These are phyloP conservation scores for Trogon melanurus DNA, from an alignment of 2,113 vertebrate genomes.

Conservation along the genomic window DNA sequence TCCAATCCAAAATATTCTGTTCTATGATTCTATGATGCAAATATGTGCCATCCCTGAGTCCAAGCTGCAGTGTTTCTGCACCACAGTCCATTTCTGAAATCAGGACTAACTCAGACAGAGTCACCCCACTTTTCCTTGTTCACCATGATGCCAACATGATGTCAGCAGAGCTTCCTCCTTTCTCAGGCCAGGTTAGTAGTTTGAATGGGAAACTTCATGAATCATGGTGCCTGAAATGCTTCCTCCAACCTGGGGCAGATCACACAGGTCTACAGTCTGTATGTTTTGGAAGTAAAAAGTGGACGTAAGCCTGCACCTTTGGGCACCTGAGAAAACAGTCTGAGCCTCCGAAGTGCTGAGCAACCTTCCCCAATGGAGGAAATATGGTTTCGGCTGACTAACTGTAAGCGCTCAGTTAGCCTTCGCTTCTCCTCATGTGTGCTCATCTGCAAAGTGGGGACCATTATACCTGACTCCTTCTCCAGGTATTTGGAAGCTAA, in stretches of 20 bases:
- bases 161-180: neutral
- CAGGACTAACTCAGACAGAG: neutral
- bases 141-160: neutral
- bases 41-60: neutral
- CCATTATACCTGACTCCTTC: conserved; percentile 59
- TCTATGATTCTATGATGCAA: neutral
- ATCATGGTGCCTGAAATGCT: neutral
- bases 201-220: neutral
- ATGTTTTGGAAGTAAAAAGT: neutral
- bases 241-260: neutral
- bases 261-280: neutral
- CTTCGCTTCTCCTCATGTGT: conserved; percentile 5
- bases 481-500: conserved; percentile 50
- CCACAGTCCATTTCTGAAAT: neutral
- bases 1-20: too few species aligned
- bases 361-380: neutral
- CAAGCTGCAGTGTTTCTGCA: neutral
- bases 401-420: conserved; percentile 49
- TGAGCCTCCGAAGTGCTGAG: conserved; percentile 29
- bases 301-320: neutral
- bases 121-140: neutral
- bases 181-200: neutral
- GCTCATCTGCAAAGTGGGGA: conserved; percentile 36
- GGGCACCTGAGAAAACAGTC: neutral
- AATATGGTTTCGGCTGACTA: conserved; percentile 50